Evolutionary conservation across 2,113 vertebrate genomes (phyloP).

Genomic region (Aleadryas rufinucha): DNA sequence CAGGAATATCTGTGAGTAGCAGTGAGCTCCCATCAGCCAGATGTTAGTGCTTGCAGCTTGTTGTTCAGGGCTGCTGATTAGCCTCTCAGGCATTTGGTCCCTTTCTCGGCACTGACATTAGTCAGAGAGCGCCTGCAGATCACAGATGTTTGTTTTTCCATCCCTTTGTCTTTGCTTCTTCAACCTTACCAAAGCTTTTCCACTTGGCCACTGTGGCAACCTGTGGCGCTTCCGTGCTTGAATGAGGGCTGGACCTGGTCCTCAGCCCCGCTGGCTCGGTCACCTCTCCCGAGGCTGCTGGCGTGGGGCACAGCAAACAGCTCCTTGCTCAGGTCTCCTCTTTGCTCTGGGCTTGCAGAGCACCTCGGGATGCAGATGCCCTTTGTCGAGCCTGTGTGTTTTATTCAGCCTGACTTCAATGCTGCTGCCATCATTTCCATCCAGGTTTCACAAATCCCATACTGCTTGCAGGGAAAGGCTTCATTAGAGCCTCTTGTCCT

Average conservation of each 20-base stretch:
- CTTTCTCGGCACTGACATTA: neutral
- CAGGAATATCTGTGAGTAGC: neutral
- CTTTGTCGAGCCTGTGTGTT: neutral
- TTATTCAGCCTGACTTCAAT: neutral
- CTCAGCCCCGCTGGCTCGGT: accelerated
- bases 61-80: neutral
- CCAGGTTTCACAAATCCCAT: neutral
- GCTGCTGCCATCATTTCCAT: neutral
- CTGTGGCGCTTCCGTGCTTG: neutral
- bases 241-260: neutral
- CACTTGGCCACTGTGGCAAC: neutral
- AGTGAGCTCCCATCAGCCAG: neutral
- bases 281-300: neutral
- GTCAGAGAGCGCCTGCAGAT: neutral
- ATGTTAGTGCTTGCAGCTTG: slow-evolving; percentile 1
- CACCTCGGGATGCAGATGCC: neutral
- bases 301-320: neutral
- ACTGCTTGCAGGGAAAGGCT: neutral
- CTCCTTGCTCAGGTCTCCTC: neutral
- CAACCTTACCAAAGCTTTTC: neutral
- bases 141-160: neutral
- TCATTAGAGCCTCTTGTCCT: neutral
- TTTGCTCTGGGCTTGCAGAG: neutral
- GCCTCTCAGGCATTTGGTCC: neutral
- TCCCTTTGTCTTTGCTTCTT: slow-evolving; percentile 6